These are phyloP conservation scores for Amiota communis DNA, from an alignment of 2,888 invertebrate species.

Conservation along the genomic window DNA sequence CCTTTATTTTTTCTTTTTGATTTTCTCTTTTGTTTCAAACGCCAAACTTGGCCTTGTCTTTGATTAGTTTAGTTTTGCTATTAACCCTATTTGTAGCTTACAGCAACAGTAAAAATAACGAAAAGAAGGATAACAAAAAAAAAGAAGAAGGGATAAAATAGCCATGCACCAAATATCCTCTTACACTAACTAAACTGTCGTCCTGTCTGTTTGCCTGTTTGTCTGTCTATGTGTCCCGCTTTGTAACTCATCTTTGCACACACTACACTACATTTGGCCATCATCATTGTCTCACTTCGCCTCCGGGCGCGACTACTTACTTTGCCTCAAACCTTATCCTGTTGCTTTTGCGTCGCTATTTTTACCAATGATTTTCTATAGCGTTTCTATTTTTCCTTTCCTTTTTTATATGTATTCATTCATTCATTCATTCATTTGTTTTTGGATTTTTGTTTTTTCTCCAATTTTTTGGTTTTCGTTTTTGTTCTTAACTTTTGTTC, in stretches of 20 bases:
- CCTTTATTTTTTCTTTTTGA: background rate
- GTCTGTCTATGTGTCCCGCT: background rate
- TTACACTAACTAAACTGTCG: background rate
- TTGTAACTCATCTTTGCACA: background rate
- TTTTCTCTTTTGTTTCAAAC: background rate
- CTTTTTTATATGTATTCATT: background rate
- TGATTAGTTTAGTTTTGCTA: constrained; percentile 32
- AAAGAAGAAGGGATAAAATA: too few species aligned
- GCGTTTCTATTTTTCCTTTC: background rate
- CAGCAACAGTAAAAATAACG: background rate
- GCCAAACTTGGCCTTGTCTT: constrained; percentile 29
- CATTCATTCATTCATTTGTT: background rate
- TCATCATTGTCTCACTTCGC: too few species aligned
- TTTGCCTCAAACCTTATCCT: constrained; percentile 13
- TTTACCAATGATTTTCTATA: background rate
- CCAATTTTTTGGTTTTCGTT: background rate
- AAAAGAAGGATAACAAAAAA: too few species aligned
- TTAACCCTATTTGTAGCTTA: constrained; percentile 26
- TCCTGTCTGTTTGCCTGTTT: constrained; percentile 19
- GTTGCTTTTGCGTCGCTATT: constrained; percentile 20
- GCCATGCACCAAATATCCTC: constrained; percentile 7
- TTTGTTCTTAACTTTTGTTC: constrained; percentile 4
- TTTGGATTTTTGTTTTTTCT: background rate
- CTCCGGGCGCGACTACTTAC: too few species aligned
- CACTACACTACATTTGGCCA: background rate